Conservation (phyloP, 2,113 vertebrate genomes). For the Beaufortia kweichowensis region DNA sequence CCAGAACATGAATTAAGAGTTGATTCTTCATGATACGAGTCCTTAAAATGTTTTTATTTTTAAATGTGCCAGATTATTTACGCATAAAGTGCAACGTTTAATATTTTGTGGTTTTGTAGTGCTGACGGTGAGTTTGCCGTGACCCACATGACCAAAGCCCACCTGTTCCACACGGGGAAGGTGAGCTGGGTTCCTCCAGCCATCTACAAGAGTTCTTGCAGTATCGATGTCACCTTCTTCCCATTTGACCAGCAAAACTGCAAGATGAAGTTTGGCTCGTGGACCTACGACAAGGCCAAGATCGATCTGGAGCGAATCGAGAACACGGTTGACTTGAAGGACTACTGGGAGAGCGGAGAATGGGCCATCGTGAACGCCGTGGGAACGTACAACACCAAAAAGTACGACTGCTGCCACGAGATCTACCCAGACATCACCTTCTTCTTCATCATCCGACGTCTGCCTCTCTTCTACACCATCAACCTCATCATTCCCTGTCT, state of each 20-base stretch:
- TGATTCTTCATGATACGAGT: no score
- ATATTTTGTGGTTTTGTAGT: constrained; percentile 65
- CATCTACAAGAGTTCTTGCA: constrained; percentile 99
- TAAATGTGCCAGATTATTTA: no score
- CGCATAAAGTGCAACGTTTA: no score
- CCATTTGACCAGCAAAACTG: constrained; percentile 98
- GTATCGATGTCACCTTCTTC: constrained; percentile 98
- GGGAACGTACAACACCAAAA: constrained; percentile 91
- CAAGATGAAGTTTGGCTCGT: constrained; percentile 98
- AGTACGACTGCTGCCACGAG: constrained; percentile 94
- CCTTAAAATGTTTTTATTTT: no score
- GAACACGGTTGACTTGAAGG: constrained; percentile 86
- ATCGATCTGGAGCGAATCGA: constrained; percentile 92
- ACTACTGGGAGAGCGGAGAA: constrained; percentile 98
- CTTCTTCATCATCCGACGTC: constrained; percentile 87
- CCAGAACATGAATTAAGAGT: no score
- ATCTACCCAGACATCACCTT: constrained; percentile 98
- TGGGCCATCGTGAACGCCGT: constrained; percentile 92
- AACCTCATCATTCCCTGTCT: constrained; percentile 96
- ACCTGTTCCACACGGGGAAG: constrained; percentile 82
- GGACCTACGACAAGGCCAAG: constrained; percentile 97
- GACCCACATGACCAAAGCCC: constrained; percentile 97
- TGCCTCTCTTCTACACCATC: constrained; percentile 97
- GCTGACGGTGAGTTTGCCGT: constrained; percentile 92
- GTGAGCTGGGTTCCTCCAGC: constrained; percentile 91